These are phyloP conservation scores for Dynastes tityus DNA, from an alignment of 2,888 invertebrate species.

Conservation along the genomic window DNA sequence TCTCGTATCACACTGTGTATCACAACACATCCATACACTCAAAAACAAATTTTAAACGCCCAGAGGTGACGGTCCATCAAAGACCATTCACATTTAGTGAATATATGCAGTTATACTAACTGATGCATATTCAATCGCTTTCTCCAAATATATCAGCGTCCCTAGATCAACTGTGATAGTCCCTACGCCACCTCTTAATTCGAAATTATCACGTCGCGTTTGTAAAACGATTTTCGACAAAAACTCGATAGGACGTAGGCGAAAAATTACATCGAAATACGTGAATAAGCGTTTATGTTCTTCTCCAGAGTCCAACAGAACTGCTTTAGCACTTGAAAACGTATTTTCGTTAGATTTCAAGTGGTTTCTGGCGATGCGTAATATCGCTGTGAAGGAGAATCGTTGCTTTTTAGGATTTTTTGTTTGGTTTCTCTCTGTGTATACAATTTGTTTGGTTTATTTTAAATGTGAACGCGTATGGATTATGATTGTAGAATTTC, in stretches of 20 bases:
- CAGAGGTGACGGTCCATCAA: background rate
- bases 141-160: background rate
- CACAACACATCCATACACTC: too few relatives aligned
- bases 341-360: conserved; percentile 41
- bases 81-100: background rate
- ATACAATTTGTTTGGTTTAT: too few relatives aligned
- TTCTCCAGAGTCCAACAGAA: background rate
- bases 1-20: too few relatives aligned
- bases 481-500: too few relatives aligned
- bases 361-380: conserved; percentile 33
- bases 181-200: background rate
- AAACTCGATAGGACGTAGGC: conserved; percentile 10
- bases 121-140: background rate
- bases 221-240: background rate
- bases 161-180: background rate
- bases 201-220: background rate
- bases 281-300: background rate
- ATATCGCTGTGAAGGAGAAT: background rate
- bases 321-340: conserved; percentile 22
- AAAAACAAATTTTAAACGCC: too few relatives aligned
- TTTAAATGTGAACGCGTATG: too few relatives aligned
- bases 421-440: too few relatives aligned
- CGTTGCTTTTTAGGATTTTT: too few relatives aligned
- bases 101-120: background rate
- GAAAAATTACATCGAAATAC: conserved; percentile 7